These are phyloP conservation scores for Sisyra nigra DNA, from an alignment of 2,888 invertebrate genomes.

Conservation along the genomic window DNA sequence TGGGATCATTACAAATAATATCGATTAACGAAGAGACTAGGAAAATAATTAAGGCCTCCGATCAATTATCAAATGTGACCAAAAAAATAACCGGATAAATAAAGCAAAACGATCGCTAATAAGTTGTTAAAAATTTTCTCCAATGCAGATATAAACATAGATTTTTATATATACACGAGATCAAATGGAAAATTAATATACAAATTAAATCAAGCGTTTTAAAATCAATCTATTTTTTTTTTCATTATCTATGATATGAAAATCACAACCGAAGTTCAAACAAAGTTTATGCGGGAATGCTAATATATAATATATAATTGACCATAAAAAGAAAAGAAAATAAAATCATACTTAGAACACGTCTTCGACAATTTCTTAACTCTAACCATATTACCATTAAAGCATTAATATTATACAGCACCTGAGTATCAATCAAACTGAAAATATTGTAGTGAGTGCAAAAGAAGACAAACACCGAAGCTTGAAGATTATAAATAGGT, in stretches of 20 bases:
- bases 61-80: not conserved
- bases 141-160: too few species aligned
- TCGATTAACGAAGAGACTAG: conserved; percentile 3
- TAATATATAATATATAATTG: too few species aligned
- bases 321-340: not conserved
- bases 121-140: too few species aligned
- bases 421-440: conserved; percentile 2
- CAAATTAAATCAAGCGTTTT: too few species aligned
- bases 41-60: conserved; percentile 5
- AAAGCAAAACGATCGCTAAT: not conserved
- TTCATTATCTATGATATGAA: not conserved
- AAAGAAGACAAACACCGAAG: not conserved
- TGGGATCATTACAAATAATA: too few species aligned
- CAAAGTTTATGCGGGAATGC: not conserved
- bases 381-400: not conserved
- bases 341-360: not conserved
- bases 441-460: not conserved
- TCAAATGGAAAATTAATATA: too few species aligned
- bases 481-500: too few species aligned
- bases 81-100: not conserved
- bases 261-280: not conserved
- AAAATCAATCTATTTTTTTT: not conserved
- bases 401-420: conserved; percentile 6
- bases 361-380: not conserved
- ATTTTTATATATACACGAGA: too few species aligned